Conservation (phyloP, 1,140 invertebrate genomes). For the Scaptomyza pallida region DNA sequence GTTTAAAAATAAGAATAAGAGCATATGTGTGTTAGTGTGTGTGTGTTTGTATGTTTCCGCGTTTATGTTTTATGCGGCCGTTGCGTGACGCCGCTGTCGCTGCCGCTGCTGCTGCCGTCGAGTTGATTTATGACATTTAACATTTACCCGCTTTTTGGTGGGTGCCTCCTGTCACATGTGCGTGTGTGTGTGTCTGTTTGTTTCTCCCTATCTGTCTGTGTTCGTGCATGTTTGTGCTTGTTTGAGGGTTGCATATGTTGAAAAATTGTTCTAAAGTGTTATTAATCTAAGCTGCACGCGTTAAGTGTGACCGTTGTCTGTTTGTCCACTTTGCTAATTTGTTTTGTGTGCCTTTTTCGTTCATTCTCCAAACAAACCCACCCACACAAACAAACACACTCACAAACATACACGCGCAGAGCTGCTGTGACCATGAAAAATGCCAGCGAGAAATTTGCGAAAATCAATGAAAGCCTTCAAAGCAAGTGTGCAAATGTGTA, state of each 20-base stretch:
- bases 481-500: slow-evolving; percentile 57
- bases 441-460: slow-evolving; percentile 75
- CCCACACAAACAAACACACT: slow-evolving; percentile 26
- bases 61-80: slow-evolving; percentile 55
- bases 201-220: slow-evolving; percentile 24
- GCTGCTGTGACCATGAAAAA: slow-evolving; percentile 70
- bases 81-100: slow-evolving; percentile 39
- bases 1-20: slow-evolving; percentile 53
- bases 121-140: slow-evolving; percentile 71
- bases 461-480: slow-evolving; percentile 72
- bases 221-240: slow-evolving; percentile 13
- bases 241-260: slow-evolving; percentile 42
- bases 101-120: slow-evolving; percentile 7
- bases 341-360: slow-evolving; percentile 25
- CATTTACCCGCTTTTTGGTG: slow-evolving; percentile 53
- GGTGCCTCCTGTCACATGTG: slow-evolving; percentile 34
- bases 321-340: slow-evolving; percentile 59
- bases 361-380: slow-evolving; percentile 32
- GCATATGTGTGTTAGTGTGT: slow-evolving; percentile 21
- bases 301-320: slow-evolving; percentile 30
- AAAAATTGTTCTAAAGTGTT: slow-evolving; percentile 51
- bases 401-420: slow-evolving; percentile 38
- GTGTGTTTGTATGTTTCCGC: slow-evolving; percentile 38
- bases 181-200: slow-evolving; percentile 14
- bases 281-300: slow-evolving; percentile 29